Evolutionary conservation across 2,888 invertebrate genomes (phyloP).

Genomic region (Phytoseiulus persimilis): DNA sequence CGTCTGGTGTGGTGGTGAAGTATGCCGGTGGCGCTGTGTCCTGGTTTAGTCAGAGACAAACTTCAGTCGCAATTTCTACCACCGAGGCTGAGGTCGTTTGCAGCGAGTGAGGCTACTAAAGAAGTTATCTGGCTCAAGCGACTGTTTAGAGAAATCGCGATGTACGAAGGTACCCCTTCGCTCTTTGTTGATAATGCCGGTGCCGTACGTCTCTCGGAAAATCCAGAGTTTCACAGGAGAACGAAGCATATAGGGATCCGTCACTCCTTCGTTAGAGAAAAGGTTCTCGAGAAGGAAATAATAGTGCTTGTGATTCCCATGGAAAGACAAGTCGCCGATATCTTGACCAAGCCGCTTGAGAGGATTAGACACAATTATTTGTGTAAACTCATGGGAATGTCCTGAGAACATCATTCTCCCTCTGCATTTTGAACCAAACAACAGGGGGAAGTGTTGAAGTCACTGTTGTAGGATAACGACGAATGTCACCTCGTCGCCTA

Average conservation of each 20-base stretch:
- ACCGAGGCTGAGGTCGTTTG: constrained; percentile 47
- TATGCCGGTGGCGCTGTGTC: constrained; percentile 38
- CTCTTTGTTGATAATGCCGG: constrained; percentile 44
- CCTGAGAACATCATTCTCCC: not conserved
- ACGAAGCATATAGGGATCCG: constrained; percentile 46
- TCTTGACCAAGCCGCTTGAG: constrained; percentile 39
- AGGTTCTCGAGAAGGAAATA: constrained; percentile 39
- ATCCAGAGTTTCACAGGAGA: constrained; percentile 44
- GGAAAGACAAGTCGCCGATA: constrained; percentile 41
- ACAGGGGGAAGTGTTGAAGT: not conserved
- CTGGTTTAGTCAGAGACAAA: constrained; percentile 43
- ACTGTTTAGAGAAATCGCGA: constrained; percentile 43
- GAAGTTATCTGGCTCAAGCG: constrained; percentile 47
- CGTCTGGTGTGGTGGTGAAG: constrained; percentile 18
- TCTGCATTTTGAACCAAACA: not conserved
- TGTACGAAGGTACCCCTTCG: not conserved
- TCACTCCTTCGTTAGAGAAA: constrained; percentile 43
- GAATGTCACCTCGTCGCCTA: no score
- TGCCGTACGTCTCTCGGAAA: constrained; percentile 45
- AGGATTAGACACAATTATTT: not conserved
- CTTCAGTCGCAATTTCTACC: constrained; percentile 45
- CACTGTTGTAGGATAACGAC: no score
- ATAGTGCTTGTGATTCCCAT: constrained; percentile 39
- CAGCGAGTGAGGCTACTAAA: constrained; percentile 46
- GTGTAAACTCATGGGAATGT: not conserved